Evolutionary conservation across 2,797 vertebrate species (phyloP), one percentile per base, ranked within the genome.

Genomic region (Pangasius krempfi): DNA sequence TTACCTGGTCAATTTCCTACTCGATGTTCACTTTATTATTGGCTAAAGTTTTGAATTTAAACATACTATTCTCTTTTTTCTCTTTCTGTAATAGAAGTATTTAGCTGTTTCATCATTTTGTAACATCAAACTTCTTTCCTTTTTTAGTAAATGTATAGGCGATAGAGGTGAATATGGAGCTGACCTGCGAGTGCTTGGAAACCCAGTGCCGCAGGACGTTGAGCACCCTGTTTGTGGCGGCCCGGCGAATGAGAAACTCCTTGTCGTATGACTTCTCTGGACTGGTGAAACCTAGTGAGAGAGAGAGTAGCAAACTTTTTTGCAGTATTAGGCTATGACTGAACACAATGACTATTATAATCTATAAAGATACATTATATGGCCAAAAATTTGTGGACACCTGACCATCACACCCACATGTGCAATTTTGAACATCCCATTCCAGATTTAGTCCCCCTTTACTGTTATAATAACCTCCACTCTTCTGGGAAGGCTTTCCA

Each of bases 161-260:
- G 16, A 47, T 20, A 22, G 4, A 50, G 4, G 14, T 16, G n/a
- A 76, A 18, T 58, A 27, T 52, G 5, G 37, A 18, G n/a, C 88
- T 91, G 95, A 99, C 98, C 98, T 99, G 98, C 0, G 97, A 97
- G 73, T 99, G 98, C 76, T 99, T 99, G 90, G 97, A 99, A 70
- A 99, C 97, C 98, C 98, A 99, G 95, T 99, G 98, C 10, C 98
- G 97, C 91, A 99, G 96, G 86, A 99, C 98, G 9, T 99, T 99
- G 66, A 99, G 96, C 1, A 99, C 98, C 27, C 98, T 94, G 93
- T 99, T 99, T 33, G 98, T 99, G 6, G 98, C 98, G 0, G 98
- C 97, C 92, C 98, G 94, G 50, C 98, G 97, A 91, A 99, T 99
- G 93, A 99, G 97, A 92, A 99, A 99, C 85, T 99, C 98, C 94